These are phyloP conservation scores for Reinhardtius hippoglossoides DNA, from an alignment of 2,113 vertebrate species.

Conservation along the genomic window DNA sequence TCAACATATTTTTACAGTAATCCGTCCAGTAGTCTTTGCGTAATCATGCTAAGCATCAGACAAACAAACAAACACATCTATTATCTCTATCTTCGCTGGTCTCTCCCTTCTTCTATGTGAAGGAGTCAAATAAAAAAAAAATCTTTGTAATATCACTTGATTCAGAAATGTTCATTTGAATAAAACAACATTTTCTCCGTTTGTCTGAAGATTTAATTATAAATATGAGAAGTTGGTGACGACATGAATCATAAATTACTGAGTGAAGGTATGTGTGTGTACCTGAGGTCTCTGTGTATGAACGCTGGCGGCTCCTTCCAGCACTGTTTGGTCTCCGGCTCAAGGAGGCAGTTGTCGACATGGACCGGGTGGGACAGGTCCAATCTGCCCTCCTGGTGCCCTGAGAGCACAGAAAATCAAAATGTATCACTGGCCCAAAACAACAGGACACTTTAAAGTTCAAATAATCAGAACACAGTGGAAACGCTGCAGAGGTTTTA, in stretches of 20 bases:
- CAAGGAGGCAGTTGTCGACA: slow-evolving; percentile 95
- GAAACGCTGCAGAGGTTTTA: not conserved
- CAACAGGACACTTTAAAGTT: not conserved
- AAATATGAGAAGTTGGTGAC: not conserved
- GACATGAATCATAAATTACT: not conserved
- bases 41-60: no score
- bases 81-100: not conserved
- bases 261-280: not conserved
- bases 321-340: slow-evolving; percentile 92
- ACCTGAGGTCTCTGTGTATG: slow-evolving; percentile 95
- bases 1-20: no score
- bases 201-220: not conserved
- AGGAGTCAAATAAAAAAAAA: not conserved
- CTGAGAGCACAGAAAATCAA: slow-evolving; percentile 69
- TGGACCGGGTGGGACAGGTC: slow-evolving; percentile 97
- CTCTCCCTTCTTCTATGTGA: no score
- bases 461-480: not conserved
- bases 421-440: not conserved
- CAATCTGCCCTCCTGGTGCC: slow-evolving; percentile 89
- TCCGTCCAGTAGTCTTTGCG: no score
- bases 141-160: not conserved
- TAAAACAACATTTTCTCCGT: not conserved
- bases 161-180: not conserved
- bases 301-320: slow-evolving; percentile 95
- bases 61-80: no score